A percentile compares a stretch with the other conserved stretches of the same genome.
phyloP scores from a whole-genome alignment of 2,888 invertebrate species.

The Hecatera dysodea region DNA sequence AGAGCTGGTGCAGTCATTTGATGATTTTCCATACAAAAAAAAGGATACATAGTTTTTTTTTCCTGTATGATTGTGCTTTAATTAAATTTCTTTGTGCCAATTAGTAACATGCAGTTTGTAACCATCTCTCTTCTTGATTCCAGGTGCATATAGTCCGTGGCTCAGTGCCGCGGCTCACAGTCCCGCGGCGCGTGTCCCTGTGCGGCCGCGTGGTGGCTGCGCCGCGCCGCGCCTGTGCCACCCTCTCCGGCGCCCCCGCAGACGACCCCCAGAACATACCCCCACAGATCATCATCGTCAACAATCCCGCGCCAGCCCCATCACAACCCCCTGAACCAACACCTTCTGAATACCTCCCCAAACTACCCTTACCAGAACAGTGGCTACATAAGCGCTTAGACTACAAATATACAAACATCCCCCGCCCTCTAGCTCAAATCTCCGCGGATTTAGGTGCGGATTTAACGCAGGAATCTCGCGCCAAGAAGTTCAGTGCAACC shows the following conservation, averaged over 20 bases:
- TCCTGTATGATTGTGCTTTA: too few species aligned
- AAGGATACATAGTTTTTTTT: too few species aligned
- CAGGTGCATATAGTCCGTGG: constrained; percentile 85
- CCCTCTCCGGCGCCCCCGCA: constrained; percentile 69
- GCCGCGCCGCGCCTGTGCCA: constrained; percentile 63
- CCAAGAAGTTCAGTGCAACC: constrained; percentile 86
- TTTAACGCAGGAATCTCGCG: constrained; percentile 77
- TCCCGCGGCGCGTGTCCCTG: constrained; percentile 68
- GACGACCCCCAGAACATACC: constrained; percentile 67
- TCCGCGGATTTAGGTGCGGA: constrained; percentile 81
- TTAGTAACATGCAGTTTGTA: neutral
- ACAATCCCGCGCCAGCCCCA: constrained; percentile 64
- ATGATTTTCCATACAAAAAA: too few species aligned
- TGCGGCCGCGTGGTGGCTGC: constrained; percentile 58
- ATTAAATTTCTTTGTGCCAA: too few species aligned
- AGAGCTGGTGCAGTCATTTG: too few species aligned
- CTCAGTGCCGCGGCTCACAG: constrained; percentile 61
- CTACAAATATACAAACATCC: constrained; percentile 83
- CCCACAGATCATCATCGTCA: constrained; percentile 70
- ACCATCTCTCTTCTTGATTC: constrained; percentile 46
- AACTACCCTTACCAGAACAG: constrained; percentile 85
- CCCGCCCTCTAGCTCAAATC: constrained; percentile 83
- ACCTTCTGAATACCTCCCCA: constrained; percentile 77
- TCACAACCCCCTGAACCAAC: constrained; percentile 65
- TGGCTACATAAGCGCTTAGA: constrained; percentile 86